Conservation (phyloP, 2,797 vertebrate species). For the Hypotaenidia philippensis region DNA sequence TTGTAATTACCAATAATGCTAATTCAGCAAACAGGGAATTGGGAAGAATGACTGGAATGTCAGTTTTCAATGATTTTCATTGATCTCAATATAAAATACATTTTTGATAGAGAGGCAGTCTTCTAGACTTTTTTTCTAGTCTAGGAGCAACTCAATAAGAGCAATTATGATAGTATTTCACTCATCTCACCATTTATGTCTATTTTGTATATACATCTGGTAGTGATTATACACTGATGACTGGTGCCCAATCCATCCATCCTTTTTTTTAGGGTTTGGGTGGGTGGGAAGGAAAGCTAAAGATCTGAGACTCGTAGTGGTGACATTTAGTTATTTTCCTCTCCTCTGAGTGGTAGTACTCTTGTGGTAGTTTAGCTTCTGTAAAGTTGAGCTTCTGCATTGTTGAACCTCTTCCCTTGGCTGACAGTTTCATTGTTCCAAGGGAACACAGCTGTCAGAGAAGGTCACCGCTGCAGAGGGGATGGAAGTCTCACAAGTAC, state of each 20-base stretch:
- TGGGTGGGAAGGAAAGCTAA: background rate
- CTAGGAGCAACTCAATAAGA: background rate
- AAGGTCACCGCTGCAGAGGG: conserved; percentile 15
- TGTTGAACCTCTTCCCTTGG: background rate
- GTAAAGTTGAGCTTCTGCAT: background rate
- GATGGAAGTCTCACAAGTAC: background rate
- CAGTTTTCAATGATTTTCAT: background rate
- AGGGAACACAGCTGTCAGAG: conserved; percentile 30
- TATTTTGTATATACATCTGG: background rate
- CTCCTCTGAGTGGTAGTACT: background rate
- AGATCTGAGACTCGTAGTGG: background rate
- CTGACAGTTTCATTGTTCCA: conserved; percentile 49
- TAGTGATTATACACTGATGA: background rate
- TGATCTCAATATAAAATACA: background rate
- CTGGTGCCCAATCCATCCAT: background rate
- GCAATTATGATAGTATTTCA: background rate
- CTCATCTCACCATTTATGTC: background rate
- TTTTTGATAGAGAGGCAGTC: background rate
- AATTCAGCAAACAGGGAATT: background rate
- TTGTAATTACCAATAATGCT: background rate
- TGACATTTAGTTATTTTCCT: background rate
- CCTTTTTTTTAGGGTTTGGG: background rate
- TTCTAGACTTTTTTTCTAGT: background rate
- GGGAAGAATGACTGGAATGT: background rate
- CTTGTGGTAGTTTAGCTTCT: background rate